Base-by-base conservation (phyloP, 1,140 invertebrate species). In the Lasioglossum albipes region DNA sequence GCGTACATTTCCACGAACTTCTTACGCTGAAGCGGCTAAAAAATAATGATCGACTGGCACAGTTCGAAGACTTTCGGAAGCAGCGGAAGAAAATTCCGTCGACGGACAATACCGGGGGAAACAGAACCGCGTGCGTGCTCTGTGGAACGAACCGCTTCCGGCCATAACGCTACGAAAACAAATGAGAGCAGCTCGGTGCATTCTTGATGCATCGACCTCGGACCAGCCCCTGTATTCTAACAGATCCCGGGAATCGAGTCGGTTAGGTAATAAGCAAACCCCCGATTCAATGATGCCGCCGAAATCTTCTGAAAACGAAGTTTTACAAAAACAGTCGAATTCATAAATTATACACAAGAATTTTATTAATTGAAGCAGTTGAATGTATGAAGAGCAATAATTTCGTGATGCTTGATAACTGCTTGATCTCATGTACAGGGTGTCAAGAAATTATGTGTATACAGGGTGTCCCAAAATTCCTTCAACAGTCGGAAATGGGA, bases 241-340 rank as follows among this genome's bases (percentile, higher is more conserved):
- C 41, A 27, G 36, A 68, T 76, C 18, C n/a, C 7, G 12, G 22
- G 20, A 67, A 16, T 64, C 42, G 20, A n/a, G 36, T 49, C 27
- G 20, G 27, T 52, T 70, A 71, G 27, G 16, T 71, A 71, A 78
- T 71, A 71, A 71, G 54, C 57, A 64, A 71, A 71, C 52, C 66
- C 68, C 18, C 36, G 65, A 68, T 68, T 68, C 66, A 77, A 16
- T 49, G 36, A 36, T 2, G 36, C 36, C 36, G 36, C 36, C 36
- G 36, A 36, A 36, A 36, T 36, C 36, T 5, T 36, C 36, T 36
- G 36, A 36, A 36, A 36, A 36, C 36, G 2, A 36, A 36, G 36
- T 36, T 36, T 36, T 36, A 0, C 27, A 27, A 27, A 1, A 27
- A 27, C 1, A 27, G 36, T 36, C 36, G 5, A 36, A 36, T 36